Percentiles rank a stretch among this genome's conserved stretches.
Evolutionary conservation across 2,113 vertebrate genomes (phyloP).

Genomic region (Martes martes): DNA sequence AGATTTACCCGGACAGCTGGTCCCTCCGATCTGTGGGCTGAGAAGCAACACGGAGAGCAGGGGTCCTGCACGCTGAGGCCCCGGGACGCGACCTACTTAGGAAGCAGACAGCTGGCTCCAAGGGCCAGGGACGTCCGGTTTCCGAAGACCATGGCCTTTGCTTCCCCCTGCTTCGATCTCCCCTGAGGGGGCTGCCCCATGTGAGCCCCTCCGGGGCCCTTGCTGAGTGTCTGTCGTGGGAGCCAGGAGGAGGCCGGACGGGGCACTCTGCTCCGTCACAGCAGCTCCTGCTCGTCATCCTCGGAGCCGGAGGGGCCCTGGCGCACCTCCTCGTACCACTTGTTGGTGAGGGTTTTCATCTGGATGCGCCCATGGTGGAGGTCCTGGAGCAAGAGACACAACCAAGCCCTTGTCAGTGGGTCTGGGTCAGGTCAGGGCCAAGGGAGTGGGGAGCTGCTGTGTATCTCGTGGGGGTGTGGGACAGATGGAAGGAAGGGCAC

Average conservation of each 20-base stretch:
- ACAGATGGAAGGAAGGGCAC: not conserved
- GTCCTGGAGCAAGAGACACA: slow-evolving; percentile 84
- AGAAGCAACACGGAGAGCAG: not conserved
- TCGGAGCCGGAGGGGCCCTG: slow-evolving; percentile 98
- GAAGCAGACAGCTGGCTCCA: not conserved
- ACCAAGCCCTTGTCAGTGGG: not conserved
- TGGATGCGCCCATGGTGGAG: slow-evolving; percentile 95
- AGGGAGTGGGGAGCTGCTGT: not conserved
- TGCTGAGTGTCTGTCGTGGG: not conserved
- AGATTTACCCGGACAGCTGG: not conserved
- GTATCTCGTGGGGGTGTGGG: not conserved
- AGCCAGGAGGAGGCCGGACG: fast-evolving
- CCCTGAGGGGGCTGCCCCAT: not conserved
- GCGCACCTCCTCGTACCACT: slow-evolving; percentile 98
- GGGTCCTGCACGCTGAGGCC: not conserved
- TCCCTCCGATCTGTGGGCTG: not conserved
- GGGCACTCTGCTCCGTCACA: slow-evolving; percentile 77
- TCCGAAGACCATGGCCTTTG: fast-evolving
- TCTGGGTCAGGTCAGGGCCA: not conserved
- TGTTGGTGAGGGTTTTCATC: slow-evolving; percentile 99
- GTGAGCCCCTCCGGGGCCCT: fast-evolving
- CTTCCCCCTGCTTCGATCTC: not conserved
- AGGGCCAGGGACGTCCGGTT: not conserved
- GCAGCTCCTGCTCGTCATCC: slow-evolving; percentile 94
- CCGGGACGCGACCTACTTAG: not conserved